These are phyloP conservation scores for Gallinago nigripennis DNA, from an alignment of 2,797 vertebrate genomes.

Conservation along the genomic window DNA sequence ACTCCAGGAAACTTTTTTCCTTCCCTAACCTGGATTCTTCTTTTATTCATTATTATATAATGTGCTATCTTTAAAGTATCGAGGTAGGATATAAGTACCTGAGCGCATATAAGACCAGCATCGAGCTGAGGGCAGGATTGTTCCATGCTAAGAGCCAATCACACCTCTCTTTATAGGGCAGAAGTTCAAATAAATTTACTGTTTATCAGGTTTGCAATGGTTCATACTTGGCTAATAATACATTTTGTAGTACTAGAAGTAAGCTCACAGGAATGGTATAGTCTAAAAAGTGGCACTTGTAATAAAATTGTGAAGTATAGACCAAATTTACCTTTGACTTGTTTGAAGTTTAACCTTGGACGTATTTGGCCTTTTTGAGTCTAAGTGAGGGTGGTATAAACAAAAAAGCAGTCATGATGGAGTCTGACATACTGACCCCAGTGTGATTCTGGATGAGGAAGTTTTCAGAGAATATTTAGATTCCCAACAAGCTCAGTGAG, in stretches of 20 bases:
- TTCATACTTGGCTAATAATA: not conserved
- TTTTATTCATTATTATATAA: not conserved
- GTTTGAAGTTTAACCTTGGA: not conserved
- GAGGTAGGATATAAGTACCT: not conserved
- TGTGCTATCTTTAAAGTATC: not conserved
- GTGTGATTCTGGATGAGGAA: not conserved
- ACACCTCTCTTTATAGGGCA: not conserved
- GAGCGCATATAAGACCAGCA: not conserved
- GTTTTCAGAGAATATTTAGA: not conserved
- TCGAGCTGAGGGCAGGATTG: not conserved
- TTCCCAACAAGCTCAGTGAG: not conserved
- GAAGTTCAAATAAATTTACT: not conserved
- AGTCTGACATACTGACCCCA: accelerated
- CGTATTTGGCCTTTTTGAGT: not conserved
- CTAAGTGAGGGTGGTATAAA: not conserved
- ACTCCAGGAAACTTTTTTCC: not conserved
- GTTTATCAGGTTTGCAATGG: not conserved
- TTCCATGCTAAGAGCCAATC: not conserved
- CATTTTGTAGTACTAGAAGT: not conserved
- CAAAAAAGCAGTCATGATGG: accelerated
- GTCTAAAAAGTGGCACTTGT: not conserved
- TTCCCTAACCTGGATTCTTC: not conserved
- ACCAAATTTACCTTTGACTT: not conserved
- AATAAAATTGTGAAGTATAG: not conserved
- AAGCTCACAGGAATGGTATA: not conserved